A percentile compares a stretch with the other conserved stretches of the same genome.
Evolutionary conservation across 2,888 invertebrate genomes (phyloP).

Genomic region (Phortica okadai): DNA sequence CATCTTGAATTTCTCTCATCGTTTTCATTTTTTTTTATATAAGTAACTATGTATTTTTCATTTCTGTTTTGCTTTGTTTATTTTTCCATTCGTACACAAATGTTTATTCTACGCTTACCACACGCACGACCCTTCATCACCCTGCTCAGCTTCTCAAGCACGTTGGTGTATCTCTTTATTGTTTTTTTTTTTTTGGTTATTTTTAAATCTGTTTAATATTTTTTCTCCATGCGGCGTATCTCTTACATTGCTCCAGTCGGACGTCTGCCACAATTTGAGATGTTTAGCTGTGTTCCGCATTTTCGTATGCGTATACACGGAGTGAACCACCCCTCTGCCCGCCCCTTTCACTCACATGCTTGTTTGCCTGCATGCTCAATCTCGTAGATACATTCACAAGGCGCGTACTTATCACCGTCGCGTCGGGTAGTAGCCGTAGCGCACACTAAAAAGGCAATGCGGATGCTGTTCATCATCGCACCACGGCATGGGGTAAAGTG

Average conservation of each 20-base stretch:
- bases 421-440: background rate
- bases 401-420: conserved; percentile 9
- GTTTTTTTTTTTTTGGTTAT: conserved; percentile 1
- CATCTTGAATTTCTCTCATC: conserved; percentile 3
- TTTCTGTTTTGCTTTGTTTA: conserved; percentile 45
- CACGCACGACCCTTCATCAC: background rate
- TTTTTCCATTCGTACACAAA: conserved; percentile 33
- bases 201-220: conserved; percentile 20
- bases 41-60: conserved; percentile 38
- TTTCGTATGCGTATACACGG: conserved; percentile 21
- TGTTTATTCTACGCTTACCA: conserved; percentile 13
- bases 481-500: conserved; percentile 29
- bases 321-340: background rate
- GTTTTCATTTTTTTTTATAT: background rate
- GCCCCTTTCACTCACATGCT: background rate
- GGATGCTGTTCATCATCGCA: conserved; percentile 25
- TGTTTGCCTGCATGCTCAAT: background rate
- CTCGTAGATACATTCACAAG: background rate
- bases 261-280: background rate
- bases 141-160: background rate
- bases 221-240: background rate
- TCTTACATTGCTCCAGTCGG: conserved; percentile 7
- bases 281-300: conserved; percentile 26
- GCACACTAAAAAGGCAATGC: conserved; percentile 20
- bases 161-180: conserved; percentile 21